Evolutionary conservation across 2,888 invertebrate species (phyloP), one percentile per base, ranked within the genome.

Genomic region (Liposcelis brunnea): DNA sequence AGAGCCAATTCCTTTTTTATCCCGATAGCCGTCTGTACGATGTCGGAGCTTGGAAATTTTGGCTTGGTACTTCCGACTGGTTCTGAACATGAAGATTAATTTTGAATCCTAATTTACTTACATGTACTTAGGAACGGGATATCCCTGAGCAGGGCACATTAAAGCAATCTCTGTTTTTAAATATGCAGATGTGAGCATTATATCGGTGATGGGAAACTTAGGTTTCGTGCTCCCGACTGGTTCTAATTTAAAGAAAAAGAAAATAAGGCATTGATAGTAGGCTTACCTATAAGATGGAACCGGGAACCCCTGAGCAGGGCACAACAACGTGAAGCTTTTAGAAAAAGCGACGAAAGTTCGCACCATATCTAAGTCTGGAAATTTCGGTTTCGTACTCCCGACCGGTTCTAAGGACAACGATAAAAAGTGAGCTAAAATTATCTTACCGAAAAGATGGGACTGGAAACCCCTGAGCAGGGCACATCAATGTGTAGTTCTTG

Each of bases 341-440:
- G 40, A 18, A 14, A 19, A 6, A n/a, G 21, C 19, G 19, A 40
- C 40, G 7, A 19, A 12, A n/a, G 19, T 16, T 10, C 40, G 7
- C 12, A 40, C 40, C 40, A 40, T 40, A 19, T 40, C 40, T 14
- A 40, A 21, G 19, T 40, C 67, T 51, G 76, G 72, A 54, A 79
- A 72, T 61, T 75, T 77, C 35, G 79, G 79, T 26, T 73, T 67
- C 51, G 77, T 75, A 52, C 74, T 72, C 52, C 77, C 77, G 48
- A 78, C 72, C 12, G 79, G 78, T 58, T 79, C 77, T 79, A 67
- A n/a, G n/a, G n/a, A n/a, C n/a, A n/a, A n/a, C n/a, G n/a, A n/a
- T n/a, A n/a, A n/a, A n/a, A n/a, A n/a, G n/a, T n/a, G n/a, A n/a
- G n/a, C 8, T 26, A 63, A 66, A 59, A 45, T 34, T 42, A 11